phyloP scores from a whole-genome alignment of 2,113 vertebrate species.

The Ameiurus melas region DNA sequence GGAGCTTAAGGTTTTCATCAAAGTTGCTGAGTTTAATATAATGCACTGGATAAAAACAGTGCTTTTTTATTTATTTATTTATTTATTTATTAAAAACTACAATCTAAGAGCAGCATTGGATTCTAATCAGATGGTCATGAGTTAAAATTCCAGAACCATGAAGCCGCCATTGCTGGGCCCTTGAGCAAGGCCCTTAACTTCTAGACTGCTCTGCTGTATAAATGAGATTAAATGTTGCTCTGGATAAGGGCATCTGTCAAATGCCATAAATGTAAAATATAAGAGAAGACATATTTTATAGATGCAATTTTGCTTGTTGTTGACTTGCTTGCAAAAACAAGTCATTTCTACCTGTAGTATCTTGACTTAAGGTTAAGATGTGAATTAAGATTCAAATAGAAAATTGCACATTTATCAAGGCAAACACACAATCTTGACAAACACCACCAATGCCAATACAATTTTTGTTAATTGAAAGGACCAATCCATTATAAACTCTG shows the following conservation, averaged over 20 bases:
- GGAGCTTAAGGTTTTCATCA: not conserved
- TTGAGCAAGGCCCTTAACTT: too few relatives aligned
- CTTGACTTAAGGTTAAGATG: not conserved
- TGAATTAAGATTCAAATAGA: not conserved
- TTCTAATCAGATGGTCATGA: too few relatives aligned
- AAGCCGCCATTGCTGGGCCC: too few relatives aligned
- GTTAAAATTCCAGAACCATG: too few relatives aligned
- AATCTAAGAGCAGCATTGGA: not conserved
- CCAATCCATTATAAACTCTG: not conserved
- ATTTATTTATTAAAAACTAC: too few relatives aligned
- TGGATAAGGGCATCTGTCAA: too few relatives aligned
- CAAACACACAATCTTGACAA: not conserved
- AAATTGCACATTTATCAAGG: not conserved
- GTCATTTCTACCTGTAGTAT: not conserved
- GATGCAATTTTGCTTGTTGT: not conserved
- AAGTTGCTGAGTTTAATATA: not conserved
- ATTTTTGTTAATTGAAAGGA: not conserved
- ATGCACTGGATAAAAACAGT: not conserved
- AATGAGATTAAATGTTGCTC: too few relatives aligned
- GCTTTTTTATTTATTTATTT: too few relatives aligned
- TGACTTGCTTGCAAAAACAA: not conserved
- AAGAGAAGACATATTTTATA: too few relatives aligned
- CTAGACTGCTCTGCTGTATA: too few relatives aligned
- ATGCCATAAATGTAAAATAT: too few relatives aligned
- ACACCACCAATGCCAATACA: not conserved